Evolutionary conservation across 2,888 invertebrate species (phyloP).

Genomic region (Scaptomyza parva): DNA sequence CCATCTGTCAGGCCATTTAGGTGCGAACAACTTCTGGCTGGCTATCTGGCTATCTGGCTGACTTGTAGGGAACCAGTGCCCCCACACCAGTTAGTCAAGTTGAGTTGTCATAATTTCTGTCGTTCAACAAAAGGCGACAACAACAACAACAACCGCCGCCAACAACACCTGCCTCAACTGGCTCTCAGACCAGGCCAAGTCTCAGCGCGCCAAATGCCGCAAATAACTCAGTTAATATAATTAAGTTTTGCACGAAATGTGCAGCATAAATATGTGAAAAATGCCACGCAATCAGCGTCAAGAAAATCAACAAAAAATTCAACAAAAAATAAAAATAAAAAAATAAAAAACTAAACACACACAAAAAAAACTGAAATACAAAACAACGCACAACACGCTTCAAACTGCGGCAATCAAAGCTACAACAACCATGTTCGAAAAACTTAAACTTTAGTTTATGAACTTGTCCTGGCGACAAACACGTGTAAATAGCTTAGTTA

Average conservation of each 20-base stretch:
- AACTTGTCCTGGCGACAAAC: slow-evolving; percentile 63
- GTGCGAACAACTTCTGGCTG: slow-evolving; percentile 62
- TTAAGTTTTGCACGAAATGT: slow-evolving; percentile 81
- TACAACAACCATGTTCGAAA: slow-evolving; percentile 21
- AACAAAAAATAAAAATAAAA: slow-evolving; percentile 16
- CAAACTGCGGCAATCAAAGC: slow-evolving; percentile 36
- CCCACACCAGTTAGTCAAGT: slow-evolving; percentile 77
- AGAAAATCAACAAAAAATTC: slow-evolving; percentile 29
- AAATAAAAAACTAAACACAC: slow-evolving; percentile 25
- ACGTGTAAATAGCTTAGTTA: slow-evolving; percentile 44
- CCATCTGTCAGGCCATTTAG: slow-evolving; percentile 64
- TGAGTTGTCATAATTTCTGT: slow-evolving; percentile 81
- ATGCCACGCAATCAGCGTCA: slow-evolving; percentile 75
- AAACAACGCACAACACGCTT: slow-evolving; percentile 25
- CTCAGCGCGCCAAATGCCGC: slow-evolving; percentile 76
- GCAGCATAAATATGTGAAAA: slow-evolving; percentile 75
- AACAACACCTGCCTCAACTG: slow-evolving; percentile 55
- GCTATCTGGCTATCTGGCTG: slow-evolving; percentile 39
- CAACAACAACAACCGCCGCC: slow-evolving; percentile 28
- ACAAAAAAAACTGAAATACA: slow-evolving; percentile 21
- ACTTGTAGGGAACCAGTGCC: slow-evolving; percentile 64
- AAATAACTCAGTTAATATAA: slow-evolving; percentile 81
- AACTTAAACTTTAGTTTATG: slow-evolving; percentile 64
- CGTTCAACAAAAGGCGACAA: slow-evolving; percentile 63
- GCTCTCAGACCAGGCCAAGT: slow-evolving; percentile 40